Conservation (phyloP, 2,113 vertebrate species). For the Rhombomys opimus region DNA sequence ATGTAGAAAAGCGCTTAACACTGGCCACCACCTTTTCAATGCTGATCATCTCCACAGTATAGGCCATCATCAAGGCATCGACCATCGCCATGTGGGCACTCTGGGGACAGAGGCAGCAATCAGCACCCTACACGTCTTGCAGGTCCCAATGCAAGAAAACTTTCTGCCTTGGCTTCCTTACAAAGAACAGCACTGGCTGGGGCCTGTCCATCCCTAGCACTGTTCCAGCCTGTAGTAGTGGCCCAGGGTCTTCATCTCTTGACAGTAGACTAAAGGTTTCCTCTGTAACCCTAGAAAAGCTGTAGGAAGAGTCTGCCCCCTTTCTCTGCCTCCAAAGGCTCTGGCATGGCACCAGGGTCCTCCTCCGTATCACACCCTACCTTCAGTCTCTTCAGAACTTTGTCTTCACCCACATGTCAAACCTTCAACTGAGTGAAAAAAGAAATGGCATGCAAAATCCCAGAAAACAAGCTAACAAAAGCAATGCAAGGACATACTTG, state of each 20-base stretch:
- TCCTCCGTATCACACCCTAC: rapidly evolving
- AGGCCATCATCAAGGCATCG: slow-evolving; percentile 98
- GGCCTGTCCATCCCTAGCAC: background rate
- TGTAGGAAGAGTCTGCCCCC: background rate
- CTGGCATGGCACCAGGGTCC: background rate
- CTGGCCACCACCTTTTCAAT: slow-evolving; percentile 98
- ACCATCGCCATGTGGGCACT: slow-evolving; percentile 98
- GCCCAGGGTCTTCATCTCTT: background rate
- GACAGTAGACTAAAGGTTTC: background rate
- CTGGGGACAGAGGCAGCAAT: slow-evolving; percentile 78
- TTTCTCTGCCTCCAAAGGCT: rapidly evolving
- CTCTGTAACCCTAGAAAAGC: background rate
- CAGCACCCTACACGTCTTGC: background rate
- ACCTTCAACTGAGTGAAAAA: background rate
- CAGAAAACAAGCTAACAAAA: rapidly evolving
- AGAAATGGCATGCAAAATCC: rapidly evolving
- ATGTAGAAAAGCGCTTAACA: slow-evolving; percentile 97
- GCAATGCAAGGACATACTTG: rapidly evolving
- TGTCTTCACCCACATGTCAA: background rate
- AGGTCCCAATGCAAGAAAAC: background rate
- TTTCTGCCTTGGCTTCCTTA: background rate
- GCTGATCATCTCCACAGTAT: slow-evolving; percentile 99
- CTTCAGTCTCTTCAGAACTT: background rate
- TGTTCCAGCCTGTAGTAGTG: too few relatives aligned
- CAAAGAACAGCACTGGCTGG: rapidly evolving